Evolutionary conservation across 2,888 invertebrate genomes (phyloP), one percentile per base, ranked within the genome.

Genomic region (Axea sp.): DNA sequence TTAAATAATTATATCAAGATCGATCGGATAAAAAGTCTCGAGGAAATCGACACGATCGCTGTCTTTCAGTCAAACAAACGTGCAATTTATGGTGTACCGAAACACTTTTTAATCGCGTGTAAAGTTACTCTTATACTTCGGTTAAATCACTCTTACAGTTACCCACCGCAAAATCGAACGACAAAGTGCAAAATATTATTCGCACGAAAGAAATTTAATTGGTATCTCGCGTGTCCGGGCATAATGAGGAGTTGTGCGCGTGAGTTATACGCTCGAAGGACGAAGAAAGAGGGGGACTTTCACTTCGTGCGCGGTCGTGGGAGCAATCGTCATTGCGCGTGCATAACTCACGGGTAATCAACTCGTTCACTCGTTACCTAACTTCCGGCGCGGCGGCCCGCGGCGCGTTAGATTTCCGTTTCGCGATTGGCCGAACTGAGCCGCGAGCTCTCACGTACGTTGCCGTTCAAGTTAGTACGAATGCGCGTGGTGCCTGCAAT

Each of bases 271-370:
- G 55, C 49, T 57, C 39, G 49, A 57, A 57, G 57, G 68, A 41
- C 49, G 68, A 57, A 51, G 68, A 57, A 59, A 68, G 59, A 49
- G 41, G 68, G 73, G 76, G 77, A 84, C 84, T 84, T 84, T 84
- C 84, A 82, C 84, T 84, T 78, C 41, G 75, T 76, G 80, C 81
- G 78, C 78, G 76, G 78, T 81, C 81, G 80, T 77, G 81, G 78
- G 78, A 80, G 76, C 72, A 76, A 75, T 78, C 80, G 78, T 82
- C 82, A 78, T 81, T 81, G 80, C 76, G 53, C 59, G 68, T 67
- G 30, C 55, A 76, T 76, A 78, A 78, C 74, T 77, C 55, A 76
- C 73, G 76, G 77, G 77, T 82, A 76, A 80, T 79, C 80, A 76
- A 57, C 77, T 55, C 67, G 60, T 83, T 81, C 74, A 53, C 76